These are phyloP conservation scores for Probaryconus sp. DNA, from an alignment of 1,140 invertebrate genomes.

Conservation along the genomic window DNA sequence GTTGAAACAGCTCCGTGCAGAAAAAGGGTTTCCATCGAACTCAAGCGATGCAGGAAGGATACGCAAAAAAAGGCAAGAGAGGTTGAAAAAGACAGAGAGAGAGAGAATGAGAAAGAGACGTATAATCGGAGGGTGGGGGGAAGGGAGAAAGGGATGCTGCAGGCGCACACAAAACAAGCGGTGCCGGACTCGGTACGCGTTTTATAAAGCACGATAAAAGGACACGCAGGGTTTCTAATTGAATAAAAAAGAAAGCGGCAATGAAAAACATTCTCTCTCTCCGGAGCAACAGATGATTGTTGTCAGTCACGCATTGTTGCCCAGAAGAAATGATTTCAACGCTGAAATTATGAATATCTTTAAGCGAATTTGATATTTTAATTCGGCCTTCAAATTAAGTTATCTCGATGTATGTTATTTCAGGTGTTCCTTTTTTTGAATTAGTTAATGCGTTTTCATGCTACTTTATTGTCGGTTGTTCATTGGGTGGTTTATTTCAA, in stretches of 20 bases:
- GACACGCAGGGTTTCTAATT: constrained; percentile 44
- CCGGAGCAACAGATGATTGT: constrained; percentile 39
- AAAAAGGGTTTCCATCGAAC: constrained; percentile 27
- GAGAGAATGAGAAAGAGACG: too few species aligned
- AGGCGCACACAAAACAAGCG: constrained; percentile 9
- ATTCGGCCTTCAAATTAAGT: constrained; percentile 39
- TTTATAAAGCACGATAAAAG: not conserved
- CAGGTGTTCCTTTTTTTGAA: too few species aligned
- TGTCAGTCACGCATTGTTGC: constrained; percentile 59
- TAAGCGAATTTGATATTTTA: constrained; percentile 58
- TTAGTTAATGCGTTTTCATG: too few species aligned
- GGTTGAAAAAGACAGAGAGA: not conserved
- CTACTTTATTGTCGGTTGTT: too few species aligned
- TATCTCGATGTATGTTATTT: too few species aligned
- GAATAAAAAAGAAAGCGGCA: constrained; percentile 33
- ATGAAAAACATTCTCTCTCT: constrained; percentile 28
- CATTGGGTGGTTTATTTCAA: too few species aligned
- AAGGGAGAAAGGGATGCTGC: constrained; percentile 30
- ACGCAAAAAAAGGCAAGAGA: not conserved
- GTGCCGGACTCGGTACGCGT: constrained; percentile 18
- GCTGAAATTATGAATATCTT: constrained; percentile 56
- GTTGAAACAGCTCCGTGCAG: constrained; percentile 22
- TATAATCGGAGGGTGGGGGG: too few species aligned
- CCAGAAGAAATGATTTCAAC: constrained; percentile 55
- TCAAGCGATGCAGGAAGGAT: not conserved